Conservation (phyloP, 2,113 vertebrate genomes). For the Donacobius atricapilla region DNA sequence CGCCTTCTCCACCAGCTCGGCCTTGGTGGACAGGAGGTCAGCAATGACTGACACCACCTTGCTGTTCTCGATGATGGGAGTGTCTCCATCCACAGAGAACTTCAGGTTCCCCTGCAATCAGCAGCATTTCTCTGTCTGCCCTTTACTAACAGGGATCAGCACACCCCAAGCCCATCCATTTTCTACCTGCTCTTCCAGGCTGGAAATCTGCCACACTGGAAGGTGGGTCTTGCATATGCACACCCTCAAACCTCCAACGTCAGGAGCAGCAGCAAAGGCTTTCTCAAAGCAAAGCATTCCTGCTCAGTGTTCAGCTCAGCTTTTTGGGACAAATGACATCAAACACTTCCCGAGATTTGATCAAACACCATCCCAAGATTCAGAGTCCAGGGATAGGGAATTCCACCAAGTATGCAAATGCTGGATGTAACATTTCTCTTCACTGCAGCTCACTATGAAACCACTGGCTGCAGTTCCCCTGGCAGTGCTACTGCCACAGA, state of each 20-base stretch:
- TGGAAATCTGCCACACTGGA: background rate
- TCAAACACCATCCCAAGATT: background rate
- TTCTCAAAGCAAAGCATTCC: background rate
- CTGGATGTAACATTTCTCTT: background rate
- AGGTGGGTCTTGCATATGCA: background rate
- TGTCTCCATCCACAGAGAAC: conserved; percentile 88
- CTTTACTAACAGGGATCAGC: background rate
- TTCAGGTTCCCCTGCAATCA: conserved; percentile 87
- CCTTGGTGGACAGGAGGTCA: conserved; percentile 84
- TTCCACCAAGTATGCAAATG: accelerated
- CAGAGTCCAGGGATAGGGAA: background rate
- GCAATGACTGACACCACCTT: conserved; percentile 82
- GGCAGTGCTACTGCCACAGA: background rate
- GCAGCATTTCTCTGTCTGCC: background rate
- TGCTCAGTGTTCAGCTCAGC: background rate
- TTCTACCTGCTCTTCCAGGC: background rate
- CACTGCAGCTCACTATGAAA: background rate
- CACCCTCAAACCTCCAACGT: accelerated
- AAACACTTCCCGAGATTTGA: background rate
- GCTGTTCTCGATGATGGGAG: conserved; percentile 84
- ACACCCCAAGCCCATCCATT: background rate
- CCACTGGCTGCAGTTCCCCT: background rate
- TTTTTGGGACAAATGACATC: background rate
- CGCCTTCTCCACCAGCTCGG: conserved; percentile 90
- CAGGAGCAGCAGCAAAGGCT: background rate